Conservation (phyloP, 2,113 vertebrate species). For the Pithys albifrons region DNA sequence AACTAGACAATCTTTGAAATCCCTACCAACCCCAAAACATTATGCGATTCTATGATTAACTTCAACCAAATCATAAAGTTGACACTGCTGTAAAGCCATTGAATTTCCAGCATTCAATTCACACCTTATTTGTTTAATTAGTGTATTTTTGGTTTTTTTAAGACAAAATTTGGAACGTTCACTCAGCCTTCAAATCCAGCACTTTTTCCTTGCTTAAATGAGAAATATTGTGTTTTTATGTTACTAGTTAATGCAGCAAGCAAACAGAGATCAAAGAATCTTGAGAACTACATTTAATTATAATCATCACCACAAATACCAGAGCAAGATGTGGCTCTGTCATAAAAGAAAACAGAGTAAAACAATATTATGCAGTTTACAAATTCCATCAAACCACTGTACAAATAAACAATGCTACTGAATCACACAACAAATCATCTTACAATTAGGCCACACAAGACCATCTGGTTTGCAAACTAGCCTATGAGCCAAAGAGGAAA, state of each 20-base stretch:
- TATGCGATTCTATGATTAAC: background rate
- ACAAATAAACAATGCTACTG: constrained; percentile 86
- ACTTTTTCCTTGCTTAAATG: background rate
- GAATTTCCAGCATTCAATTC: background rate
- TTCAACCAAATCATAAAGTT: background rate
- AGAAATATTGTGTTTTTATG: constrained; percentile 38
- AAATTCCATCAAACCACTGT: constrained; percentile 82
- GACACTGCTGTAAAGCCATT: background rate
- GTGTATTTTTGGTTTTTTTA: background rate
- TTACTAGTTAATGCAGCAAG: constrained; percentile 54
- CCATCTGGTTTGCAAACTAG: constrained; percentile 76
- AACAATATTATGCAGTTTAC: constrained; percentile 81
- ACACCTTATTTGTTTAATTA: background rate
- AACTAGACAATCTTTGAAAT: background rate
- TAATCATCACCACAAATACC: constrained; percentile 59
- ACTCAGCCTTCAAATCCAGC: background rate
- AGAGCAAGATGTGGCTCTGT: constrained; percentile 68
- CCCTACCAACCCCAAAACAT: background rate
- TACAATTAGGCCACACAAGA: constrained; percentile 82
- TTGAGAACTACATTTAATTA: constrained; percentile 67
- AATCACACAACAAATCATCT: constrained; percentile 84
- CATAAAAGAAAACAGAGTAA: constrained; percentile 76
- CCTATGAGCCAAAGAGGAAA: constrained; percentile 75
- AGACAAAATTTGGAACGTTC: background rate
- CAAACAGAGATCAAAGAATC: constrained; percentile 69